These are phyloP conservation scores for Eupithecia insigniata DNA, from an alignment of 2,888 invertebrate species.

Conservation along the genomic window DNA sequence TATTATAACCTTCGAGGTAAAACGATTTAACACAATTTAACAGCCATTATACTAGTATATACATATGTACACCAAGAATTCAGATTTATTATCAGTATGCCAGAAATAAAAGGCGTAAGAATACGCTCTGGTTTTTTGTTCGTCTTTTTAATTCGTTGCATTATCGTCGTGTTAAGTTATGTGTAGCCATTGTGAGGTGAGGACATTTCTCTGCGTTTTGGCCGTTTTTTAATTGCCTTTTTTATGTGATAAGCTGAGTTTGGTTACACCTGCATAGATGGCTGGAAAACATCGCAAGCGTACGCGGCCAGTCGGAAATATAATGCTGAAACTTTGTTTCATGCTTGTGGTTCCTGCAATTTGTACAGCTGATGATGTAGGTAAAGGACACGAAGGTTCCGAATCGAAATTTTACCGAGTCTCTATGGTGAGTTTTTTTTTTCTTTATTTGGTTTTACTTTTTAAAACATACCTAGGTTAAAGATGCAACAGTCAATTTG, in stretches of 20 bases:
- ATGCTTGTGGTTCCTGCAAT: background rate
- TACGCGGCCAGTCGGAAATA: background rate
- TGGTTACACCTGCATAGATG: background rate
- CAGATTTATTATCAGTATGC: background rate
- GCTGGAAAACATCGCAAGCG: background rate
- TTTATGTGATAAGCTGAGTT: background rate
- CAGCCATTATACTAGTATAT: background rate
- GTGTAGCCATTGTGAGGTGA: background rate
- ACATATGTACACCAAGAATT: background rate
- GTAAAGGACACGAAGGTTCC: background rate
- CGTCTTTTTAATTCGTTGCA: background rate
- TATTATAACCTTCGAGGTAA: no score
- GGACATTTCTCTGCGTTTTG: background rate
- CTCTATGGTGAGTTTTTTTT: slow-evolving; percentile 3
- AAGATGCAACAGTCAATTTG: background rate
- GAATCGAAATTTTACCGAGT: background rate
- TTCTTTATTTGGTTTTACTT: background rate
- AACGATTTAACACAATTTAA: background rate
- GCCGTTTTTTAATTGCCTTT: background rate
- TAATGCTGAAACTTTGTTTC: background rate
- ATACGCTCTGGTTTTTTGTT: background rate
- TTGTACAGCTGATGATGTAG: background rate
- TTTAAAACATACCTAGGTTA: background rate
- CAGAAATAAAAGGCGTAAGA: background rate
- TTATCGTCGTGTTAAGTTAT: background rate